Evolutionary conservation across 1,140 invertebrate species (phyloP), one percentile per base, ranked within the genome.

Genomic region (Zaprionus camerounensis): DNA sequence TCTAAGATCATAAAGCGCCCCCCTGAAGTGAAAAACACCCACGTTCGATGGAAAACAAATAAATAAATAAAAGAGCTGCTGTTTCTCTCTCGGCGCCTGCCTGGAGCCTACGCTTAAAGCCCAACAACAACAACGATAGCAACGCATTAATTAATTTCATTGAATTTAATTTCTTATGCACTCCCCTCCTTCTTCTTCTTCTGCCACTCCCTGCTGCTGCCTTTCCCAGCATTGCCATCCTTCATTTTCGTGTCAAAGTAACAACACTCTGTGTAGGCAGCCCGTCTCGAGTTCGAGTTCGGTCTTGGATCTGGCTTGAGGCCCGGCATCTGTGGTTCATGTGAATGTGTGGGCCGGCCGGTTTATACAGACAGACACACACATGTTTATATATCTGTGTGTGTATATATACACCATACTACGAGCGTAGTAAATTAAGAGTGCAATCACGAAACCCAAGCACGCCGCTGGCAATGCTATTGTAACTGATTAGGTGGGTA

Each of bases 391-490:
- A 70, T 59, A 46, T 70, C 38, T 22, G 20, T 57, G 13, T 56
- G 17, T 34, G 13, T 59, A 17, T 69, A 26, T 62, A 63, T 62
- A 63, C n/a, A 22, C 66, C 65, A 34, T 84, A 84, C 72, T 78
- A 81, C 82, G 31, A 65, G 7, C 65, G 78, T 84, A 84, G 82
- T 85, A 85, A 86, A 85, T 79, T 71, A 81, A 85, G 79, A 72
- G 82, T 86, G 82, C 82, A 85, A 82, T 86, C 82, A 86, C 82
- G 82, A 86, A 85, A 76, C 65, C 63, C 76, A 76, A 59, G 82
- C 82, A 78, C 78, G 71, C 73, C 79, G 71, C 67, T 72, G 78
- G 51, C 74, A 66, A 53, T 74, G 82, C 78, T 81, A 71, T 85
- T 85, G 79, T 82, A 85, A 85, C 82, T 86, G 82, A 85, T 85